Evolutionary conservation across 2,113 vertebrate species (phyloP).

Genomic region (Trichechus manatus): DNA sequence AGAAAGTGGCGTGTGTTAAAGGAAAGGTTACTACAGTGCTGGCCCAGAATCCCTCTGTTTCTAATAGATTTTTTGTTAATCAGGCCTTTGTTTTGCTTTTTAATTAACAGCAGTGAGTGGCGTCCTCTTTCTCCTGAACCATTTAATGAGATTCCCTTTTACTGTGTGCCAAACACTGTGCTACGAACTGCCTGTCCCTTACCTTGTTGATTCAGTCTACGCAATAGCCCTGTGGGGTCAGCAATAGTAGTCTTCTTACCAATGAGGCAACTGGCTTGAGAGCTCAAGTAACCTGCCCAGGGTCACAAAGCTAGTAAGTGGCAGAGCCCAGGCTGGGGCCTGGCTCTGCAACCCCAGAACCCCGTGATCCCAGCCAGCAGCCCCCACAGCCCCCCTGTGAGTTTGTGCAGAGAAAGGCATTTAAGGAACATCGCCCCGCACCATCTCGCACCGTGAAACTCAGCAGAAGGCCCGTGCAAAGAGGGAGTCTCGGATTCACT

Average conservation of each 20-base stretch:
- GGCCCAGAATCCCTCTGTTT: not conserved
- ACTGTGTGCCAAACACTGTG: constrained; percentile 36
- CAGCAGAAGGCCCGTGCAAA: not conserved
- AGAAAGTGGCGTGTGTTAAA: not conserved
- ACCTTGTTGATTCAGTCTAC: not conserved
- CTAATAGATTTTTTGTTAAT: not conserved
- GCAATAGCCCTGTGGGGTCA: not conserved
- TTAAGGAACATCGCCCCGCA: rapidly evolving
- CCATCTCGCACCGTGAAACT: not conserved
- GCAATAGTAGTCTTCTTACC: not conserved
- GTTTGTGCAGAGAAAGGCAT: not conserved
- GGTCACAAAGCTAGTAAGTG: not conserved
- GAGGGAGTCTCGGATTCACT: not conserved
- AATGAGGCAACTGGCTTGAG: not conserved
- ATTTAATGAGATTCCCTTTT: not conserved
- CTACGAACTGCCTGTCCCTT: not conserved
- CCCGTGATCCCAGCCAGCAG: not conserved
- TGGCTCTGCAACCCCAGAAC: not conserved
- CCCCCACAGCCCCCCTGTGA: not conserved
- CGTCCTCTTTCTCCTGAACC: not conserved
- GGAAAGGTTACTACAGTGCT: not conserved
- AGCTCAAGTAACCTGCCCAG: not conserved
- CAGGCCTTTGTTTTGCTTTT: not conserved
- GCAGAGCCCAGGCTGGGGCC: not conserved
- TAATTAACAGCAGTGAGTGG: not conserved